Evolutionary conservation across 2,888 invertebrate species (phyloP).

Genomic region (Drosophila testacea): DNA sequence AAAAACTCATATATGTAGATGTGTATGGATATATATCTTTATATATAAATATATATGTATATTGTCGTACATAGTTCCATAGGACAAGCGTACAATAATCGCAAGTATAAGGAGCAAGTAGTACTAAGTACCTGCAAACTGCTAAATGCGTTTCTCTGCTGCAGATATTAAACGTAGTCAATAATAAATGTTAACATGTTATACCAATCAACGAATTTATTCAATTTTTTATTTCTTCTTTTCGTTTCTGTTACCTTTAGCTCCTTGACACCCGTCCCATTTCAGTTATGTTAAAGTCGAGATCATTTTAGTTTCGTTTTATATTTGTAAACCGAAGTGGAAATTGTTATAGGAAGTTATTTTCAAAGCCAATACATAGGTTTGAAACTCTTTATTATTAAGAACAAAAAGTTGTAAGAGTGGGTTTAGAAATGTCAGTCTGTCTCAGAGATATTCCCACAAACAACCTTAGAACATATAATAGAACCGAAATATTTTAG

Average conservation of each 20-base stretch:
- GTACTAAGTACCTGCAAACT: conserved; percentile 78
- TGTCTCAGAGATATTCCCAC: background rate
- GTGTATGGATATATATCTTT: conserved; percentile 11
- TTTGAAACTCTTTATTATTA: too few species aligned
- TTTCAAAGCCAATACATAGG: too few species aligned
- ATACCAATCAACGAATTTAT: conserved; percentile 54
- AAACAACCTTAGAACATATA: background rate
- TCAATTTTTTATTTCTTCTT: conserved; percentile 14
- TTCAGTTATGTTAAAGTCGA: too few species aligned
- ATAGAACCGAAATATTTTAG: too few species aligned
- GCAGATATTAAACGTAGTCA: conserved; percentile 66
- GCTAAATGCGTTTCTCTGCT: conserved; percentile 59
- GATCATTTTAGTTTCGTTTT: too few species aligned
- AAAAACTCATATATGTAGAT: conserved; percentile 19
- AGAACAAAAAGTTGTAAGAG: too few species aligned
- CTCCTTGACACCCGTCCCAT: too few species aligned
- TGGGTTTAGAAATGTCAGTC: too few species aligned
- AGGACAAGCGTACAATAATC: conserved; percentile 80
- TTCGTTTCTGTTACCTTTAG: background rate
- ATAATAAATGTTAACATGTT: conserved; percentile 78
- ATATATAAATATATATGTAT: conserved; percentile 4
- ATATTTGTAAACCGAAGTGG: background rate
- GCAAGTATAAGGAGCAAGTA: conserved; percentile 73
- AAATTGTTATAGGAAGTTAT: too few species aligned
- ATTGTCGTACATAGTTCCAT: conserved; percentile 30